phyloP scores from a whole-genome alignment of 2,113 vertebrate species.

The Pituophis catenifer region DNA sequence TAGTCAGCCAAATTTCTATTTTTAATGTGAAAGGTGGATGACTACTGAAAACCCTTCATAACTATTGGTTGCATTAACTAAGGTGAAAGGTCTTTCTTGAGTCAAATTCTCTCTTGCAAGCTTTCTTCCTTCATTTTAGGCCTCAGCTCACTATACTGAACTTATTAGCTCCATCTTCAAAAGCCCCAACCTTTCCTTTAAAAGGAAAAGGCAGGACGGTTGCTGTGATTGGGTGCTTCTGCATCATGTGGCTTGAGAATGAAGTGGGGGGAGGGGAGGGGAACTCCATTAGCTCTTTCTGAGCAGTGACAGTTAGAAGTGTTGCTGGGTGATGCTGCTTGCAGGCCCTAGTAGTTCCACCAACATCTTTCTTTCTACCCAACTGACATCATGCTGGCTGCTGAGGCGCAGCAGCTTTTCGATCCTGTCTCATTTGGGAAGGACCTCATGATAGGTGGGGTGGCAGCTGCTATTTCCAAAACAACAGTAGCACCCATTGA shows the following conservation, averaged over 20 bases:
- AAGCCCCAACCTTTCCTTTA: not conserved
- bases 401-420: slow-evolving; percentile 5
- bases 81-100: not conserved
- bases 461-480: slow-evolving; percentile 86
- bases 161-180: not conserved
- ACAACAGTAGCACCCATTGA: slow-evolving; percentile 87
- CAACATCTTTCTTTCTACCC: fast-evolving
- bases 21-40: not conserved
- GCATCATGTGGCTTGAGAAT: slow-evolving; percentile 2
- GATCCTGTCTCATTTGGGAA: slow-evolving; percentile 73
- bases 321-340: slow-evolving; percentile 40
- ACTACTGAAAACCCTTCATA: not conserved
- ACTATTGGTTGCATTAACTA: not conserved
- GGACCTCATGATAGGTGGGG: slow-evolving; percentile 84
- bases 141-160: not conserved
- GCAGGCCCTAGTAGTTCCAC: not conserved
- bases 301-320: slow-evolving; percentile 27
- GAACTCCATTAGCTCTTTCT: not conserved
- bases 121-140: not conserved
- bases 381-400: not conserved
- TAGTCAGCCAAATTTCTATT: not conserved
- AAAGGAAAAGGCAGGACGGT: not conserved
- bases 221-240: not conserved
- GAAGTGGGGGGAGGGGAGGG: not conserved
- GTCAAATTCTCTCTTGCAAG: not conserved